Conservation (phyloP, 1,140 invertebrate species). For the Diploscapter pachys region DNA sequence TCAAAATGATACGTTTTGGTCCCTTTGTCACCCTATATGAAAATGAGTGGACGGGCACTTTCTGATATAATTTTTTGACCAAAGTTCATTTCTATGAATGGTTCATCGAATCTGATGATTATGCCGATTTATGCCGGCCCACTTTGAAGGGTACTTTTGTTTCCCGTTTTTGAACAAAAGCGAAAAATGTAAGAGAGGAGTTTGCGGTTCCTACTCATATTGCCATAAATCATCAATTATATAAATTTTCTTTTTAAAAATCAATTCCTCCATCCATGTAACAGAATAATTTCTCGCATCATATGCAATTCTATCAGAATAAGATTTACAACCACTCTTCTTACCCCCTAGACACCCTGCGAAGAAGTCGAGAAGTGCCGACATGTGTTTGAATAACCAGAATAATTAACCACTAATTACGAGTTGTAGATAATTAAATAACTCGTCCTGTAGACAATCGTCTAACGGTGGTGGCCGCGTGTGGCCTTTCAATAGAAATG, state of each 20-base stretch:
- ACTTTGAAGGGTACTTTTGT: conserved; percentile 1
- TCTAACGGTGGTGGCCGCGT: no score
- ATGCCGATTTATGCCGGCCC: background rate
- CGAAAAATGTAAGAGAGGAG: background rate
- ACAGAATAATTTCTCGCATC: background rate
- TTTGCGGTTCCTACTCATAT: conserved; percentile 4
- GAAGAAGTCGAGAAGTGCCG: conserved; percentile 69
- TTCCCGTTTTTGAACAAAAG: background rate
- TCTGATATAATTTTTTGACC: background rate
- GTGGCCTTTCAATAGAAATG: no score
- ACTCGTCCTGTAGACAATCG: no score
- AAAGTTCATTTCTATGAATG: background rate
- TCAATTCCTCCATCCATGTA: background rate
- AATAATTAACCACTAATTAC: no score
- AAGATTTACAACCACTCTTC: conserved; percentile 60
- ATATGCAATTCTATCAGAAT: background rate
- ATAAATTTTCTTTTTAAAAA: background rate
- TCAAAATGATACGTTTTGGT: conserved; percentile 60
- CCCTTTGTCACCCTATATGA: background rate
- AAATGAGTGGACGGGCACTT: no score
- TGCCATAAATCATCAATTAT: conserved; percentile 3
- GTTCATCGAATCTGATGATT: no score
- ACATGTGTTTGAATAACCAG: background rate
- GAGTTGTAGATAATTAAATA: no score
- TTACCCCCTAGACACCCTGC: conserved; percentile 79